Evolutionary conservation across 2,113 vertebrate species (phyloP), one percentile per base, ranked within the genome.

Genomic region (Fregetta grallaria): DNA sequence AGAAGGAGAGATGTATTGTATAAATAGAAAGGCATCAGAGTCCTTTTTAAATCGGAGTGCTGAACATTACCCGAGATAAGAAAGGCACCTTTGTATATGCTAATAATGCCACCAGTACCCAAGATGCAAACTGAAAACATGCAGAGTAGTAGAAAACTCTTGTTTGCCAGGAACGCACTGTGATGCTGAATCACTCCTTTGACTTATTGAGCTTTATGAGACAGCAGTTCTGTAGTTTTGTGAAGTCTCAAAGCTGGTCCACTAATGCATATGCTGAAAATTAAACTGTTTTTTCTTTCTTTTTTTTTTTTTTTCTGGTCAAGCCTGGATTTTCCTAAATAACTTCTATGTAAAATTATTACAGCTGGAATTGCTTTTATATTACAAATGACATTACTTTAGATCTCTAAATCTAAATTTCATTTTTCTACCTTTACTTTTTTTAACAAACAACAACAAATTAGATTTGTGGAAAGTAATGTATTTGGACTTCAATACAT

Each of bases 21-120:
- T 70, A 94, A 93, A 83, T 13, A 86, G 32, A 90, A 76, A 88
- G n/a, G 22, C 7, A 2, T 79, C 56, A 52, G 36, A 88, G 11
- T 70, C n/a, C 55, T 90, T 56, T 93, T 83, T 93, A 53, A 93
- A 88, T 62, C n/a, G 45, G 56, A 88, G 7, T 78, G 20, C 14
- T 78, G 52, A 95, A 91, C 65, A 40, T 52, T 67, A 63, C 13
- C 21, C 67, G 23, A 80, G 59, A 88, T 71, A 77, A 88, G 50
- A 95, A 92, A 62, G 20, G 18, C 27, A 44, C 53, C 50, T 71
- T 88, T 74, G 50, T 67, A 59, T 55, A 59, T 75, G 21, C 47
- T 88, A 74, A 61, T 83, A 82, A 92, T 62, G 52, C 3, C 38
- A 66, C 6, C 44, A 45, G 12, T n/a, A 70, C 16, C 26, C 59